Conservation (phyloP, 2,797 vertebrate genomes). For the Acropternis orthonyx region DNA sequence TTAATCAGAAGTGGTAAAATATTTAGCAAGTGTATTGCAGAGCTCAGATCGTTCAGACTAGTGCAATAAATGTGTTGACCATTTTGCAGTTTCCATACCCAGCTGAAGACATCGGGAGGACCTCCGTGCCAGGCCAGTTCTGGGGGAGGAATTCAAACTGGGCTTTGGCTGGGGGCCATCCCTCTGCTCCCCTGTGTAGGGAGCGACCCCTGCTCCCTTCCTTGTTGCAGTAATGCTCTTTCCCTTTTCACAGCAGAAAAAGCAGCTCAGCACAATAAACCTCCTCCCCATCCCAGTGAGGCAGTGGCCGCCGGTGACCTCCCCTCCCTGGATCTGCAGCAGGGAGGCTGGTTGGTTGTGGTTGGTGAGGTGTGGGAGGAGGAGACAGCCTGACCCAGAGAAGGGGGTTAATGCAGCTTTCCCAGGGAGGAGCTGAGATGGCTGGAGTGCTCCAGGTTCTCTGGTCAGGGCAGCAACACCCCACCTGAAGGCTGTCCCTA, state of each 20-base stretch:
- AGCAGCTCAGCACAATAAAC: slow-evolving; percentile 1
- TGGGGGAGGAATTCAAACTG: background rate
- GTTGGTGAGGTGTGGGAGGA: background rate
- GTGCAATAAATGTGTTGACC: background rate
- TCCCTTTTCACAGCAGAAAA: background rate
- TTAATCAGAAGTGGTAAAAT: slow-evolving; percentile 39
- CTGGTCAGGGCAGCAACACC: accelerated
- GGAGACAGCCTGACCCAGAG: background rate
- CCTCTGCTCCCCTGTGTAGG: background rate
- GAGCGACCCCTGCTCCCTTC: background rate
- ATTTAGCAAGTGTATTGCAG: background rate
- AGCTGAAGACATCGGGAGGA: accelerated
- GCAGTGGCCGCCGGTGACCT: slow-evolving; percentile 21
- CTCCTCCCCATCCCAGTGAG: background rate
- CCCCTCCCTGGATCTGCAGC: background rate
- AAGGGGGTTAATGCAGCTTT: background rate
- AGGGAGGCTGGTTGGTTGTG: background rate
- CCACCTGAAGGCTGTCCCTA: background rate
- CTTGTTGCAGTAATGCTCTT: background rate
- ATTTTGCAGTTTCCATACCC: background rate
- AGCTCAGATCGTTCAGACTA: background rate
- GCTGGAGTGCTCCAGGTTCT: accelerated
- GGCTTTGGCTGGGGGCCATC: background rate
- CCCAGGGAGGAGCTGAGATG: background rate
- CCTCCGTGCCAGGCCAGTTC: background rate